Evolutionary conservation across 2,888 invertebrate species (phyloP), one percentile per base, ranked within the genome.

Genomic region (Halictus quadricinctus): DNA sequence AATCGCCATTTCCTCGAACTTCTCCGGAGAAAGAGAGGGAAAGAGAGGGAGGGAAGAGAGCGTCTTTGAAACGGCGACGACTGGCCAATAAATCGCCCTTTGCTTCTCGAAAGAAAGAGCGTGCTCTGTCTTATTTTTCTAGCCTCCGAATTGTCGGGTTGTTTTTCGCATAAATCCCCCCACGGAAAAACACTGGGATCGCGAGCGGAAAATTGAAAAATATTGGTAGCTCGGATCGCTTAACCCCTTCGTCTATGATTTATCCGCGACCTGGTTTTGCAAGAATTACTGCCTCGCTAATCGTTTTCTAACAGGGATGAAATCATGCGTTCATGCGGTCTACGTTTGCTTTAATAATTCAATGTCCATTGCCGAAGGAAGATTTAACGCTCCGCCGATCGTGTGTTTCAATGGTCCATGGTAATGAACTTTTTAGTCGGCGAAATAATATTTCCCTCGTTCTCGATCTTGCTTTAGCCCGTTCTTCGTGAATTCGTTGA

Each of bases 111-210:
- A 43, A 36, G 64, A 64, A 43, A 36, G 36, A 69, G 41, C 36
- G 36, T 21, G 21, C 29, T 36, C 21, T 41, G 41, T 69, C 66
- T 69, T 36, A 69, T 69, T 64, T 64, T 64, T 64, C 64, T 64
- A 64, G 64, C 64, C 15, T 15, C 64, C 2, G 64, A 29, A 64
- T 64, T 64, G 29, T 64, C 64, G 64, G 29, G 64, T 64, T 64
- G 64, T 64, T 64, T 64, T 64, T 29, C 83, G 74, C 70, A 79
- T 85, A 85, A 86, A 85, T 86, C 86, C 72, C 75, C 60, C 15
- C 29, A 15, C 64, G 29, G 64, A 64, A 64, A 64, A 64, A 64
- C 64, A 64, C 2, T 2, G 13, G 64, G 64, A 64, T 64, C 29
- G 25, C 64, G 15, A 13, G 25, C 15, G 64, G 29, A 64, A 64